Base-by-base conservation (phyloP, 1,140 invertebrate species). In the Portunus trituberculatus region DNA sequence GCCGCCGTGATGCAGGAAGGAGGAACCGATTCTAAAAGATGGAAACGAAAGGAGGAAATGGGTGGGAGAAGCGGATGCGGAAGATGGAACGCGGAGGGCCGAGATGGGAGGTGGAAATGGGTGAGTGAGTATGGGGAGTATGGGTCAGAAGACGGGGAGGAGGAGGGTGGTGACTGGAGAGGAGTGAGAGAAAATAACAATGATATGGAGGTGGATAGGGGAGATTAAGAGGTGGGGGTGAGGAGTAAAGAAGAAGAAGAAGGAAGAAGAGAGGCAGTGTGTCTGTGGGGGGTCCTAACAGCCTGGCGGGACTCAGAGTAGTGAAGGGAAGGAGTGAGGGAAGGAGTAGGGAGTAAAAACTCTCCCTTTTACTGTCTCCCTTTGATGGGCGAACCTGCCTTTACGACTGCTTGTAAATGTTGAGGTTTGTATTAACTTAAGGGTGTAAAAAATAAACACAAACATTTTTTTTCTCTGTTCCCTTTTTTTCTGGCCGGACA, bases 381-480 rank as follows among this genome's bases (percentile, higher is more conserved):
- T 76, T 76, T 76, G 67, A 76, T 76, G 67, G 67, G 20, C n/a
- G 10, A n/a, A 7, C 67, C 67, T n/a, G 20, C n/a, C 25, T 76
- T 76, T 76, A 76, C 67, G 67, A 76, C 67, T 76, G 67, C 67
- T 76, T 76, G 67, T 76, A 76, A 76, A 76, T 76, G 67, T 76
- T n/a, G n/a, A 76, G 67, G 20, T n/a, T n/a, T 76, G 20, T 76
- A 76, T 25, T 76, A 76, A 76, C 20, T n/a, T 25, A 76, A n/a
- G 67, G 6, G 20, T 7, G n/a, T 76, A 76, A 76, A 76, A 76
- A 76, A 76, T 76, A n/a, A 7, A n/a, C 67, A 76, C 67, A 76
- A n/a, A 76, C 67, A 76, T n/a, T 76, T n/a, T 76, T 25, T 76
- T 20, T 59, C 52, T 59, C 52, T 59, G 12, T 59, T 59, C 52